Evolutionary conservation across 2,888 invertebrate species (phyloP), one percentile per base, ranked within the genome.

Genomic region (Xylota segnis): DNA sequence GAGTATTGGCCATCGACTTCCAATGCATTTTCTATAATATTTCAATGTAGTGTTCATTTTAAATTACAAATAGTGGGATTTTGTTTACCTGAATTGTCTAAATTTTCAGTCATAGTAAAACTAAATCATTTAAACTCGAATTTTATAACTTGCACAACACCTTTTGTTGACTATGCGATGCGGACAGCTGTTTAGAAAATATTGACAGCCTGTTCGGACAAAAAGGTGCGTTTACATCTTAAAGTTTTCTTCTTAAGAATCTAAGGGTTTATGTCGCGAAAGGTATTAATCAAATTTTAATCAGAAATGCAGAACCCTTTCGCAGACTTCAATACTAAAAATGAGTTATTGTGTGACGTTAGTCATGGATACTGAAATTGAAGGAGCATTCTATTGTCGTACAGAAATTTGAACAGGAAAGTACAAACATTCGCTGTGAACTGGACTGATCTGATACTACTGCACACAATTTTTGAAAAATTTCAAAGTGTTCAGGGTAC

Each of bases 1-100:
- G 43, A 43, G 16, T 82, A 86, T 4, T 43, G 47, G 23, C 58
- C 61, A 16, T 81, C 63, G 4, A 58, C 12, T 59, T 66, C 63
- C 43, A 77, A 34, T 9, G 23, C 29, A 68, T 59, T 65, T 34
- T 32, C 54, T 66, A 47, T 1, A 23, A 18, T 16, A 34, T 45
- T 16, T 56, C 16, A 27, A 1, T 10, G 2, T 14, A 29, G n/a
- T 63, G 5, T 3, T 2, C 50, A 9, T 7, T 16, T 18, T 5
- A 2, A 29, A 40, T 0, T n/a, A 4, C 29, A 56, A 32, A 23
- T 16, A 5, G 14, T 43, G 5, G 2, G 14, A 6, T 1, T 0
- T 29, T 1, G 12, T 61, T 34, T 84, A 81, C 84, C 81, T 75
- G 68, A 40, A 37, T 75, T 74, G 9, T 65, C 43, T 16, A 84